Conservation (phyloP, 1,140 invertebrate genomes). For the Pollicipes pollicipes region DNA sequence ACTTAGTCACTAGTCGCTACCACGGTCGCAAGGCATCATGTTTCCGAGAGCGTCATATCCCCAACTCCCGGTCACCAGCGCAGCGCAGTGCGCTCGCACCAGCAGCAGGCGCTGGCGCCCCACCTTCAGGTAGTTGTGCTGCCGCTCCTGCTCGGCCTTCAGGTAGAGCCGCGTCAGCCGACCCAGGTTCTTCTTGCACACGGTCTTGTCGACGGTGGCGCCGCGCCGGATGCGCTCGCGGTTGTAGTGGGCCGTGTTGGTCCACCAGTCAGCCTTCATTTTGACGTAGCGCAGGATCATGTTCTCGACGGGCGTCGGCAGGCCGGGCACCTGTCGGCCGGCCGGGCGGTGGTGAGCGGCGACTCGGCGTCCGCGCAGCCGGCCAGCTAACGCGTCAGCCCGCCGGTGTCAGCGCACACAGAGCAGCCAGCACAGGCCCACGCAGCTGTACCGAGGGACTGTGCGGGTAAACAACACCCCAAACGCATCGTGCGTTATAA, state of each 20-base stretch:
- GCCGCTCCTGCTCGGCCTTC: constrained; percentile 96
- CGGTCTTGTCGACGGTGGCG: constrained; percentile 95
- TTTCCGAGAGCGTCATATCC: no score
- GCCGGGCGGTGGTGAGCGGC: no score
- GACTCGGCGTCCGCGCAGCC: no score
- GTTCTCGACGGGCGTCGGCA: constrained; percentile 98
- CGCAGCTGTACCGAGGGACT: no score
- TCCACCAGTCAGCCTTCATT: constrained; percentile 99
- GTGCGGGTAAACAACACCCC: no score
- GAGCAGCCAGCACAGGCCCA: constrained; percentile 10
- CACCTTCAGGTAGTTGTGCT: constrained; percentile 90
- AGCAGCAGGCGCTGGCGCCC: no score
- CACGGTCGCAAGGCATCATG: no score
- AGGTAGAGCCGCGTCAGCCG: constrained; percentile 87
- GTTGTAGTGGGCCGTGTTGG: constrained; percentile 99
- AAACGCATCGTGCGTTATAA: no score
- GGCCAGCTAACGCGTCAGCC: no score
- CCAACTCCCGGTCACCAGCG: no score
- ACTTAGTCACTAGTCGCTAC: no score
- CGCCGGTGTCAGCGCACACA: constrained; percentile 11
- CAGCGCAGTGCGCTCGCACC: no score
- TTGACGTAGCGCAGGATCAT: constrained; percentile 99
- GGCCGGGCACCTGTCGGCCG: constrained; percentile 52
- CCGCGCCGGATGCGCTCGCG: constrained; percentile 83
- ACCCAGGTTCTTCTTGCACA: constrained; percentile 98